These are phyloP conservation scores for Epicampocera succincta DNA, from an alignment of 2,888 invertebrate species.

Conservation along the genomic window DNA sequence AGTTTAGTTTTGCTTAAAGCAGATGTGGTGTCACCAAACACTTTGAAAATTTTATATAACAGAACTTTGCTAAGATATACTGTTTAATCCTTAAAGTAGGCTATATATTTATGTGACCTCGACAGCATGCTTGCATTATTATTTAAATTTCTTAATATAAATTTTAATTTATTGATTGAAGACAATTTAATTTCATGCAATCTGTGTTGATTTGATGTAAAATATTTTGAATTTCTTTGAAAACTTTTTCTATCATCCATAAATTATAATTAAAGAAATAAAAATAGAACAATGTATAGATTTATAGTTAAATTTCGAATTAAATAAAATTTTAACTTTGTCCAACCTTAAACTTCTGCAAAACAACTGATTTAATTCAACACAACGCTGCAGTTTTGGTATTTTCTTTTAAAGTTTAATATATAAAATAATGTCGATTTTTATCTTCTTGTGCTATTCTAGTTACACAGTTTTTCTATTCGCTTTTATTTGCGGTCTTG, in stretches of 20 bases:
- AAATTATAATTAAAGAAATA: too few relatives aligned
- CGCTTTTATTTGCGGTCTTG: constrained; percentile 46
- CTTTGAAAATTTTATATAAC: not conserved
- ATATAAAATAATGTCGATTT: constrained; percentile 55
- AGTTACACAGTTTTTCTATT: constrained; percentile 25
- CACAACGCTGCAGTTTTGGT: constrained; percentile 46
- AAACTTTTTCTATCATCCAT: too few relatives aligned
- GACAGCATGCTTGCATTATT: too few relatives aligned
- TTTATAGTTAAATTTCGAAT: too few relatives aligned
- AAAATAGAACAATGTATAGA: too few relatives aligned
- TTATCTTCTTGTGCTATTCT: constrained; percentile 49
- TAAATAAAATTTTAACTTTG: not conserved
- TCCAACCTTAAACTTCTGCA: not conserved
- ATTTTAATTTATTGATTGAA: too few relatives aligned
- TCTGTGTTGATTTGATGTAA: too few relatives aligned
- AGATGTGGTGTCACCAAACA: too few relatives aligned
- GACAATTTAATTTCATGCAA: too few relatives aligned
- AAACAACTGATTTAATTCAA: not conserved
- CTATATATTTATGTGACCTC: too few relatives aligned
- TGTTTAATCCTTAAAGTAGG: not conserved
- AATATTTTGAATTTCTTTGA: too few relatives aligned
- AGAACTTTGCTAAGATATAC: not conserved
- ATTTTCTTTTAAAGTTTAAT: constrained; percentile 28
- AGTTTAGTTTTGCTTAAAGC: not conserved
- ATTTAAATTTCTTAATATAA: too few relatives aligned